Evolutionary conservation across 2,113 vertebrate genomes (phyloP).

Genomic region (Mohoua ochrocephala): DNA sequence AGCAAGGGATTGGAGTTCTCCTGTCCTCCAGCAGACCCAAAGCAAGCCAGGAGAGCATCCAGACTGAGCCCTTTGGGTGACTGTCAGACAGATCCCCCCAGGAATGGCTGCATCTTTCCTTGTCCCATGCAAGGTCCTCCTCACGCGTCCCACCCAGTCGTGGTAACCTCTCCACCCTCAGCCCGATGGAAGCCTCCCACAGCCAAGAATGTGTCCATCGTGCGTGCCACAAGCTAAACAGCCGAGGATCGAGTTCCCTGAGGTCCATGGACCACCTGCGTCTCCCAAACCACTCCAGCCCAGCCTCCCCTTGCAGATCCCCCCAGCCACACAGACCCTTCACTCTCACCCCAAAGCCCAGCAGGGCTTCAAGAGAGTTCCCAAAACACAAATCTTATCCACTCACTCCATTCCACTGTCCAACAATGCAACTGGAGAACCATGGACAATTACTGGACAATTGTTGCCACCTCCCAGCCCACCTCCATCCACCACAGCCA

Average conservation of each 20-base stretch:
- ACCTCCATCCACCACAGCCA: neutral
- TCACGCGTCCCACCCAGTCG: rapidly evolving
- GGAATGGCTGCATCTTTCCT: neutral
- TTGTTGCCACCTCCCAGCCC: neutral
- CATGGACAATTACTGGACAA: neutral
- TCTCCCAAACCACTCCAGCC: neutral
- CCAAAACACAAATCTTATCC: neutral
- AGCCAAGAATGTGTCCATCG: neutral
- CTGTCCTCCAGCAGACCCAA: neutral
- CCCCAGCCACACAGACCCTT: neutral
- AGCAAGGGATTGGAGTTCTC: neutral
- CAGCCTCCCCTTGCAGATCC: neutral
- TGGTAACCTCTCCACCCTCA: neutral
- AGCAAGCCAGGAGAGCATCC: neutral
- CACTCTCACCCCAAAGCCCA: neutral
- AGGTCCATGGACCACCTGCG: neutral
- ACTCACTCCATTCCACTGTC: neutral
- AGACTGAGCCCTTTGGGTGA: neutral
- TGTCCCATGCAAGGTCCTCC: neutral
- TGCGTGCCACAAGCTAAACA: neutral
- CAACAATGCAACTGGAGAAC: neutral
- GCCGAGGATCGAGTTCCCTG: neutral
- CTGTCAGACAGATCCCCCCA: neutral
- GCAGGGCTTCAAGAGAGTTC: neutral
- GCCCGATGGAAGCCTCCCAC: neutral